A percentile compares a stretch with the other conserved stretches of the same genome.
Conservation (phyloP, 2,113 vertebrate genomes). For the Mus spicilegus region DNA sequence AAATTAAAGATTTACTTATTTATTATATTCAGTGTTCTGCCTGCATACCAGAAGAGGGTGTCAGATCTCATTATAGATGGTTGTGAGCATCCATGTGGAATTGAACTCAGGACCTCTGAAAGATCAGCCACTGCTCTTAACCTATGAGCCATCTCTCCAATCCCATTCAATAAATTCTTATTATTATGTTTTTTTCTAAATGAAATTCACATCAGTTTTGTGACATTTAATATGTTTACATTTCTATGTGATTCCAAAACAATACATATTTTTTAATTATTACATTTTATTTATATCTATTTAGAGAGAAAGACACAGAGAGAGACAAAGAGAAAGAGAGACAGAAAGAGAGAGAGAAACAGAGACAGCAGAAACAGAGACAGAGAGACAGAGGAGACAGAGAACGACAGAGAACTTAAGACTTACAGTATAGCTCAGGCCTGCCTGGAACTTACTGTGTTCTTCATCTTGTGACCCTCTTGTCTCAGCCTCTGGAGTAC, state of each 20-base stretch:
- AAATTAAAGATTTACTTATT: background rate
- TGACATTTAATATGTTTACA: background rate
- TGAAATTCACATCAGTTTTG: background rate
- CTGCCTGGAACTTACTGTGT: background rate
- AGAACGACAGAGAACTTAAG: background rate
- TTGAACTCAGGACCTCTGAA: too few species aligned
- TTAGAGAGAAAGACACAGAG: background rate
- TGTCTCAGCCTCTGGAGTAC: background rate
- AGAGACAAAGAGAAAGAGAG: too few species aligned
- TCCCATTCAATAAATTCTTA: background rate
- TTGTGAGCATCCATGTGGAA: too few species aligned
- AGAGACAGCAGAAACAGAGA: background rate
- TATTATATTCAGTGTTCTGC: too few species aligned
- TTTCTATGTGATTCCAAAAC: slow-evolving; percentile 3
- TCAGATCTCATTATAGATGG: too few species aligned
- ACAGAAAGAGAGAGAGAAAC: too few species aligned
- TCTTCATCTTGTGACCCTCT: background rate
- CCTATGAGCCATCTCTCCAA: too few species aligned
- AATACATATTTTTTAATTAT: slow-evolving; percentile 20
- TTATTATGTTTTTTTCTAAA: background rate
- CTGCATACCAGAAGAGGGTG: too few species aligned
- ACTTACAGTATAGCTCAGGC: background rate
- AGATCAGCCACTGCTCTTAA: too few species aligned
- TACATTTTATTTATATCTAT: background rate
- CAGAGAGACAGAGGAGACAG: too few species aligned